These are phyloP conservation scores for Oreonectes daqikongensis DNA, from an alignment of 2,797 vertebrate species.

Conservation along the genomic window DNA sequence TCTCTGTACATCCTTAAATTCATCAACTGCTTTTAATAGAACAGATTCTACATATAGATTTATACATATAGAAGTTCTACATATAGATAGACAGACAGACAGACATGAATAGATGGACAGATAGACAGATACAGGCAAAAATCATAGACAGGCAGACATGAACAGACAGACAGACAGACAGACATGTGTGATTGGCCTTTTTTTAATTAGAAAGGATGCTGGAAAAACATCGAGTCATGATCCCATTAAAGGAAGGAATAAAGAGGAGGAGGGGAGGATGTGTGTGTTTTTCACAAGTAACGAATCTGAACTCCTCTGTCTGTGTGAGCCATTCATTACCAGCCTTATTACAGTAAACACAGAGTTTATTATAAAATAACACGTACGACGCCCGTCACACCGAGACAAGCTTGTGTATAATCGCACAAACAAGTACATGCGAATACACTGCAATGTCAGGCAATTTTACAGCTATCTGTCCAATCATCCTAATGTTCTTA, in stretches of 20 bases:
- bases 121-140: not conserved
- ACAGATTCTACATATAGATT: no score
- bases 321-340: constrained; percentile 75
- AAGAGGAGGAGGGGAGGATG: constrained; percentile 22
- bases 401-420: not conserved
- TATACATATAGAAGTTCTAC: no score
- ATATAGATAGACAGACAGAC: constrained; percentile 1
- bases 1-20: not conserved
- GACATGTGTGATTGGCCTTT: constrained; percentile 67
- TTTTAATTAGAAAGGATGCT: constrained; percentile 68
- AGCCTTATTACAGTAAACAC: constrained; percentile 76
- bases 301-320: constrained; percentile 64
- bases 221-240: constrained; percentile 50
- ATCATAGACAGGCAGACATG: not conserved
- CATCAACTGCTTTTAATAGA: no score
- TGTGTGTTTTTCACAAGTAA: constrained; percentile 29
- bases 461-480: not conserved
- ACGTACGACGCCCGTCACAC: constrained; percentile 59
- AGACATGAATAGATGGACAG: not conserved
- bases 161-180: constrained; percentile 35
- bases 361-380: constrained; percentile 71
- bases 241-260: constrained; percentile 46
- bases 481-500: not conserved
- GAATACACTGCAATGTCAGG: not conserved
- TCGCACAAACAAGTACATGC: not conserved